Conservation (phyloP, 1,140 invertebrate genomes). For the Orius insidiosus region DNA sequence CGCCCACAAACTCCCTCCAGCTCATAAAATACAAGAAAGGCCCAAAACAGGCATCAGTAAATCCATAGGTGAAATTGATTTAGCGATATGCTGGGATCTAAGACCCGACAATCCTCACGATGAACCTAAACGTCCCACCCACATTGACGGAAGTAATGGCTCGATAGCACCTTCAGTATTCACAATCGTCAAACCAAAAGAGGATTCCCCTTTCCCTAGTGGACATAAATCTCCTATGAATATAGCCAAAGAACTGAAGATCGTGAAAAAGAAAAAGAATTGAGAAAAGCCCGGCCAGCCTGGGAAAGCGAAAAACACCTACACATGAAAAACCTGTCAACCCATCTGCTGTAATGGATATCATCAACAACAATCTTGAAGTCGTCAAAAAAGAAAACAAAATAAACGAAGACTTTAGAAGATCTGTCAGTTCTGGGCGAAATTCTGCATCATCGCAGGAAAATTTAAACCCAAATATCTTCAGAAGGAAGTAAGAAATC, state of each 20-base stretch:
- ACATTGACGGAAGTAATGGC: constrained; percentile 62
- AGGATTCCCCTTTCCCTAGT: neutral
- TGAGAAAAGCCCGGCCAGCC: neutral
- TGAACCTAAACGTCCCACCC: constrained; percentile 44
- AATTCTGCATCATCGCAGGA: constrained; percentile 1
- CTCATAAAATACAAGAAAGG: constrained; percentile 23
- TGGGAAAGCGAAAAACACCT: neutral
- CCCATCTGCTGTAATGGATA: constrained; percentile 22
- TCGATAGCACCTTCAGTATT: constrained; percentile 60
- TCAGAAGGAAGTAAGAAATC: constrained; percentile 12
- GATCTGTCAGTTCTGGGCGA: constrained; percentile 4
- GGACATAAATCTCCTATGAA: neutral
- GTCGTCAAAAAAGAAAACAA: neutral
- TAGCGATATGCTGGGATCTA: constrained; percentile 72
- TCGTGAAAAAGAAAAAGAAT: no score
- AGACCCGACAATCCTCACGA: constrained; percentile 41
- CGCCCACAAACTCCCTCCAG: constrained; percentile 23
- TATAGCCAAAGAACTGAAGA: no score
- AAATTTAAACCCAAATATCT: constrained; percentile 2
- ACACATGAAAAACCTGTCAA: constrained; percentile 16
- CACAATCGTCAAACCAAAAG: constrained; percentile 36
- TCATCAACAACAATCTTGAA: constrained; percentile 17
- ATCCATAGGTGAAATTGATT: constrained; percentile 44
- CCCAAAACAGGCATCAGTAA: constrained; percentile 22
- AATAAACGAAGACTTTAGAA: neutral